Percentiles rank a stretch among this genome's conserved stretches.
Evolutionary conservation across 2,888 invertebrate genomes (phyloP).

Genomic region (Omphaloscelis lunosa): DNA sequence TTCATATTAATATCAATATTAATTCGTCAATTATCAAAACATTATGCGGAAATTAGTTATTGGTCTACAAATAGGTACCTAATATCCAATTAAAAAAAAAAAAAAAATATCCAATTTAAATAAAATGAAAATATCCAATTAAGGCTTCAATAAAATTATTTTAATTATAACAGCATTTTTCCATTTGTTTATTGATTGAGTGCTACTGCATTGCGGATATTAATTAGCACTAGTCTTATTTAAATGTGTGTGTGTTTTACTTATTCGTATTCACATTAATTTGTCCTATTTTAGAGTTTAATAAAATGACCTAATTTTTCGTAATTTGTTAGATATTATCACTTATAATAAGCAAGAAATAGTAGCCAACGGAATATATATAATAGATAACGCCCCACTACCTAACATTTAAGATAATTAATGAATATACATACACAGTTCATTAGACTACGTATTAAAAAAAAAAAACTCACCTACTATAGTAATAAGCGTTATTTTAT

Average conservation of each 20-base stretch:
- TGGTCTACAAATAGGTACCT: too few relatives aligned
- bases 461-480: constrained; percentile 41
- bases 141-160: too few relatives aligned
- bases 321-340: neutral
- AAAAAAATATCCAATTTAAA: too few relatives aligned
- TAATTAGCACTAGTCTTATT: too few relatives aligned
- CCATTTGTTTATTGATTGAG: neutral
- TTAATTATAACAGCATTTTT: neutral
- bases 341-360: neutral
- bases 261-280: neutral
- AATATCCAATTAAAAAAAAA: too few relatives aligned
- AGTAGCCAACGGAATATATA: neutral
- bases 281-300: neutral
- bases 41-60: too few relatives aligned
- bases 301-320: neutral
- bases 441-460: neutral
- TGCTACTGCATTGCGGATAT: constrained; percentile 3
- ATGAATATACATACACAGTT: neutral
- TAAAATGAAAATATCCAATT: too few relatives aligned
- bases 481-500: constrained; percentile 38
- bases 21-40: too few relatives aligned
- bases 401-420: neutral
- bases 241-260: neutral
- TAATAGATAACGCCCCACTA: neutral
- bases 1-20: too few relatives aligned